Evolutionary conservation across 2,797 vertebrate species (phyloP).

Genomic region (Falco naumanni): DNA sequence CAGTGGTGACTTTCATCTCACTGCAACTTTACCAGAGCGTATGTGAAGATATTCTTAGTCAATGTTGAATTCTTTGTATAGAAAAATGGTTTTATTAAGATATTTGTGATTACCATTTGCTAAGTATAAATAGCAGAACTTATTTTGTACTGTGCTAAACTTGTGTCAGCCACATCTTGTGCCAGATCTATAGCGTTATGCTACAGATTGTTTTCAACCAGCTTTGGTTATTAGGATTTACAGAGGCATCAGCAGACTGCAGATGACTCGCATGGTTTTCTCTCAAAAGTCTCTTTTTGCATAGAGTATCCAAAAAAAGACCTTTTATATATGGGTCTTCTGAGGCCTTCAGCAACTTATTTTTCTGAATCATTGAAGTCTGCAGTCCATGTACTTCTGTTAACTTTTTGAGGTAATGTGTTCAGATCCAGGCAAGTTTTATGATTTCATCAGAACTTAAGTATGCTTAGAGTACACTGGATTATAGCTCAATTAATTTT

Average conservation of each 20-base stretch:
- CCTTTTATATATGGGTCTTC: not conserved
- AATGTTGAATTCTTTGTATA: not conserved
- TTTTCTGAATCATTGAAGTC: not conserved
- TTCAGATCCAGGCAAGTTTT: constrained; percentile 16
- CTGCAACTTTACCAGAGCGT: not conserved
- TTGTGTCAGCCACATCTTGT: not conserved
- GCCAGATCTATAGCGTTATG: not conserved
- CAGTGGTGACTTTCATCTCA: not conserved
- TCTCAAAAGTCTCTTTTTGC: not conserved
- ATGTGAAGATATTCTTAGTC: not conserved
- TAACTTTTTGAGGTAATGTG: not conserved
- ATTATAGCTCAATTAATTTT: constrained; percentile 31
- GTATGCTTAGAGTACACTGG: not conserved
- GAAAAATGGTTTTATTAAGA: not conserved
- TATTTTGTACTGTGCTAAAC: not conserved
- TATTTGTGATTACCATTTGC: not conserved
- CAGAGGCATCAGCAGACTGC: not conserved
- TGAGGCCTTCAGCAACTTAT: not conserved
- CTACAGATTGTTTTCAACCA: not conserved
- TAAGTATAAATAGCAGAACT: not conserved
- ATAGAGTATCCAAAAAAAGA: not conserved
- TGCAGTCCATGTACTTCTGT: not conserved
- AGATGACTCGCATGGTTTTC: not conserved
- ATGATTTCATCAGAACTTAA: constrained; percentile 6
- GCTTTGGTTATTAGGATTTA: not conserved